A percentile compares a stretch with the other conserved stretches of the same genome.
Conservation (phyloP, 2,797 vertebrate genomes). For the Chelon labrosus region DNA sequence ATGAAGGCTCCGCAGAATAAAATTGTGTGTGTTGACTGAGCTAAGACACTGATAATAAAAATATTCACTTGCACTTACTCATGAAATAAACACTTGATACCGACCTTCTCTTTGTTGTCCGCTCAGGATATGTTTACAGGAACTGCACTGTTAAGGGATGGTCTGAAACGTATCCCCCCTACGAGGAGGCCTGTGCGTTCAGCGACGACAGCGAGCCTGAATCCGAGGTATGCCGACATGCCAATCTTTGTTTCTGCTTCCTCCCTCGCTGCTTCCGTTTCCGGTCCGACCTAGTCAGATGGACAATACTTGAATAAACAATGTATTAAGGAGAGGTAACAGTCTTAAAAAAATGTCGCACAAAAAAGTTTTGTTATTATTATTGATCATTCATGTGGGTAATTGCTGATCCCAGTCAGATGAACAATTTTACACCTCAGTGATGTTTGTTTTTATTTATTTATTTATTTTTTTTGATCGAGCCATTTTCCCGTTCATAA, state of each 20-base stretch:
- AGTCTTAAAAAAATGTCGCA: not conserved
- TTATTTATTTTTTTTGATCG: not conserved
- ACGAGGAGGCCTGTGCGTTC: conserved; percentile 85
- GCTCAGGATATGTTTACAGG: conserved; percentile 87
- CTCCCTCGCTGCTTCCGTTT: conserved; percentile 7
- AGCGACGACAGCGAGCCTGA: conserved; percentile 83
- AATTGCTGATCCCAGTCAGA: not conserved
- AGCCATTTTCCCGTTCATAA: not conserved
- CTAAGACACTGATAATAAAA: too few relatives aligned
- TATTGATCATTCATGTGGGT: not conserved
- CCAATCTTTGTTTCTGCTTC: conserved; percentile 35
- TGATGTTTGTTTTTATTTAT: not conserved
- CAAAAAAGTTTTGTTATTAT: not conserved
- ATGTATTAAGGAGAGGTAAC: not conserved
- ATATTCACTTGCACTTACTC: too few relatives aligned
- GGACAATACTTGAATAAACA: not conserved
- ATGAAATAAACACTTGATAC: not conserved
- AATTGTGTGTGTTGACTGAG: too few relatives aligned
- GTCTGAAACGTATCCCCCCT: conserved; percentile 88
- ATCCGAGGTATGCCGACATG: conserved; percentile 80
- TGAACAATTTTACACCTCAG: not conserved
- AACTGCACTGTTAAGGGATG: conserved; percentile 87
- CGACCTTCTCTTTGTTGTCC: conserved; percentile 4
- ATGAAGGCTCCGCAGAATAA: not conserved
- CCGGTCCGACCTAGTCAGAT: conserved; percentile 2